phyloP scores from a whole-genome alignment of 2,888 invertebrate species.

The Diarsia brunnea region DNA sequence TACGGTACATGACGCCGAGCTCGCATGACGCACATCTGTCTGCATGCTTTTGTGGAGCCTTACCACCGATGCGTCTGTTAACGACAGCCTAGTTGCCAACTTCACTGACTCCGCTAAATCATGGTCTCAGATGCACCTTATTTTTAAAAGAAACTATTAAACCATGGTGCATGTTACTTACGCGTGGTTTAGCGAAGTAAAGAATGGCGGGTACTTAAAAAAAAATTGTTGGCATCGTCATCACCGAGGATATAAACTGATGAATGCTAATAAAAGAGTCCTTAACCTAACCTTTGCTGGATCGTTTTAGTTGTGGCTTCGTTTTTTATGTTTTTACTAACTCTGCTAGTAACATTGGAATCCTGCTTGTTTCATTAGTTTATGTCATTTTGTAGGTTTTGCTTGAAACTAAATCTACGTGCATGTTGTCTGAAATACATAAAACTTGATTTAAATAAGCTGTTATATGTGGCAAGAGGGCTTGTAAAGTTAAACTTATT shows the following conservation, averaged over 20 bases:
- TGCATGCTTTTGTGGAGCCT: constrained; percentile 53
- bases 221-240: not conserved
- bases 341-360: constrained; percentile 33
- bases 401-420: constrained; percentile 17
- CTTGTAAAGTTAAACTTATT: not conserved
- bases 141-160: not conserved
- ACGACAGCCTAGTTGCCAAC: constrained; percentile 1
- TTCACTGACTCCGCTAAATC: constrained; percentile 1
- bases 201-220: not conserved
- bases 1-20: constrained; percentile 77
- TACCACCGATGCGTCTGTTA: constrained; percentile 18
- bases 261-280: constrained; percentile 6
- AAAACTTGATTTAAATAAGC: constrained; percentile 5
- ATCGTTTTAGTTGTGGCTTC: constrained; percentile 25
- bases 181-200: constrained; percentile 22
- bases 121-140: not conserved
- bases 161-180: not conserved
- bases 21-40: constrained; percentile 55
- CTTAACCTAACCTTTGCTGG: constrained; percentile 19
- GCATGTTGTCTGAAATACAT: constrained; percentile 12
- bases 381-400: constrained; percentile 16
- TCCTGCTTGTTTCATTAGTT: constrained; percentile 14
- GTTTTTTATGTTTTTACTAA: constrained; percentile 37
- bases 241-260: not conserved
- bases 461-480: not conserved